Base-by-base conservation (phyloP, 2,888 invertebrate genomes). In the Hyposoter dolosus region DNA sequence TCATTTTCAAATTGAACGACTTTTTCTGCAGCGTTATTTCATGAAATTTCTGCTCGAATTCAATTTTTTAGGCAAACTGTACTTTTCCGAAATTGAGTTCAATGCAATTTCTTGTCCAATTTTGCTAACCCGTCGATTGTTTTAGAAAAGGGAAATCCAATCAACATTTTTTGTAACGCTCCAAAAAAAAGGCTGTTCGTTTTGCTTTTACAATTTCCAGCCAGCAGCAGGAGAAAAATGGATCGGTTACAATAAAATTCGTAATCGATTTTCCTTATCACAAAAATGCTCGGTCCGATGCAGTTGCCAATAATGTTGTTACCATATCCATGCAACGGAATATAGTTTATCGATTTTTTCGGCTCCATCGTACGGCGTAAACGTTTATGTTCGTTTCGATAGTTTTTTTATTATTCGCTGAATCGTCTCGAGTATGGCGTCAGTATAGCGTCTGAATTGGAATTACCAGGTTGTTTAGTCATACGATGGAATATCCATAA, bases 1-100 rank as follows among this genome's bases (percentile, higher is more conserved):
- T 53, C 74, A 81, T 66, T 53, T 65, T 23, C 9, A 68, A 75
- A 75, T 74, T 74, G 81, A 74, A 66, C 65, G 60, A 81, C 53
- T 72, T n/a, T 56, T 56, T 53, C 40, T 4, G 43, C 17, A 79
- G n/a, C 45, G n/a, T 45, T 68, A 56, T 69, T 56, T 35, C 43
- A 79, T 32, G 56, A 56, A 23, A 17, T 66, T 77, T 45, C 28
- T 74, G 45, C 53, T 32, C 15, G 45, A 53, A 53, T 50, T 74
- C 66, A 66, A 74, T 74, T 53, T 66, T 74, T 68, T 63, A 28
- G 43, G 23, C 19, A 12, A 68, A 43, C 68, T 23, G 23, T 65
- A 50, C 47, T 47, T 47, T 69, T 28, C 15, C 69, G 47, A 45
- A 69, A 47, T 12, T 19, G 47, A 69, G 47, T 17, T 23, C 28